Percentiles rank a stretch among this genome's conserved stretches.
Evolutionary conservation across 2,113 vertebrate genomes (phyloP).

Genomic region (Synchiropus splendidus): DNA sequence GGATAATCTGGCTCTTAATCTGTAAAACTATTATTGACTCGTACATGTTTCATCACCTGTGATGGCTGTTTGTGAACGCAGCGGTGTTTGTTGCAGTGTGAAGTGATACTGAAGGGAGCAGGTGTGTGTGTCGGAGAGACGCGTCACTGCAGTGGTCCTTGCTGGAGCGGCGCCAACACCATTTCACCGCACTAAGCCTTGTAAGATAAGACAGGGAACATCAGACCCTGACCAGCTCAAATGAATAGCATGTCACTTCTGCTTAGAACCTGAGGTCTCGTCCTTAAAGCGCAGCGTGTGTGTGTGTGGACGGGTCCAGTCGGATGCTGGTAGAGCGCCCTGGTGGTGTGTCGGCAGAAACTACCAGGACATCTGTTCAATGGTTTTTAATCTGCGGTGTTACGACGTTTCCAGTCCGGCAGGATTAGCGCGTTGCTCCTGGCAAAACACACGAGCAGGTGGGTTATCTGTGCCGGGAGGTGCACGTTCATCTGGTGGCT

Average conservation of each 20-base stretch:
- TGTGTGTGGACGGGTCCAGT: slow-evolving; percentile 57
- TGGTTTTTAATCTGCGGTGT: slow-evolving; percentile 47
- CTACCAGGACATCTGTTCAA: slow-evolving; percentile 40
- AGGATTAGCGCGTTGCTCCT: slow-evolving; percentile 16
- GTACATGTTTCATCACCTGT: too few relatives aligned
- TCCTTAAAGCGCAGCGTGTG: slow-evolving; percentile 24
- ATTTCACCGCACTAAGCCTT: slow-evolving; percentile 58
- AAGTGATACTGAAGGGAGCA: too few relatives aligned
- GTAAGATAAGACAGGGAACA: slow-evolving; percentile 62
- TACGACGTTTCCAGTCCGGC: too few relatives aligned
- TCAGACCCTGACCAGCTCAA: slow-evolving; percentile 60
- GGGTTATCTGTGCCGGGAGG: slow-evolving; percentile 1
- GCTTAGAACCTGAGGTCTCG: slow-evolving; percentile 46
- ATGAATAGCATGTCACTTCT: slow-evolving; percentile 66
- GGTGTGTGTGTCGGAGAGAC: slow-evolving; percentile 10
- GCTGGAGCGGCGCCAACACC: slow-evolving; percentile 54
- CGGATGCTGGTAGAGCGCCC: slow-evolving; percentile 20
- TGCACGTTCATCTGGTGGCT: too few relatives aligned
- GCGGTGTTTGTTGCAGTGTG: slow-evolving; percentile 1
- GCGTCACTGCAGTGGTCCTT: slow-evolving; percentile 38
- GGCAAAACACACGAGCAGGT: slow-evolving; percentile 26
- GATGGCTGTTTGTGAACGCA: not conserved
- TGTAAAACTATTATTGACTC: too few relatives aligned
- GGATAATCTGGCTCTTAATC: too few relatives aligned
- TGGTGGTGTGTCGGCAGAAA: slow-evolving; percentile 10